Conservation (phyloP, 2,888 invertebrate species). For the Corbicula japonica region DNA sequence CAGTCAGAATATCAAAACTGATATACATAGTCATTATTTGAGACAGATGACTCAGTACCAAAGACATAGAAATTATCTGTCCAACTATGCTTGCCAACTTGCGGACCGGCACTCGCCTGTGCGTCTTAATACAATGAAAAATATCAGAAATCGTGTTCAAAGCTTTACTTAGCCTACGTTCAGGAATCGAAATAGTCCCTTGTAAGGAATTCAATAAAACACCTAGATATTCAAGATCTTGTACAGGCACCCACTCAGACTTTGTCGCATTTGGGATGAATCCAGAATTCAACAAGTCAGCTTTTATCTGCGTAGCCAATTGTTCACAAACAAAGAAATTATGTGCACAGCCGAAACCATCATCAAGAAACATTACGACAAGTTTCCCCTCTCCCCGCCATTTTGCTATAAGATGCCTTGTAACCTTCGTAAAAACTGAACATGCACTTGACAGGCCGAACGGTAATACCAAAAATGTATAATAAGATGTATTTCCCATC, state of each 20-base stretch:
- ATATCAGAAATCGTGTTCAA: slow-evolving; percentile 24
- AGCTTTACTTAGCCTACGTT: slow-evolving; percentile 25
- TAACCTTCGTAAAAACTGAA: slow-evolving; percentile 54
- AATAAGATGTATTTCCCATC: slow-evolving; percentile 3
- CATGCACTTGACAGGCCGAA: slow-evolving; percentile 44
- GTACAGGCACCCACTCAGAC: slow-evolving; percentile 37
- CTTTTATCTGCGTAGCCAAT: slow-evolving; percentile 26
- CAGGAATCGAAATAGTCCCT: slow-evolving; percentile 27
- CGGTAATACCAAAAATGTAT: slow-evolving; percentile 50
- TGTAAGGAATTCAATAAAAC: slow-evolving; percentile 28
- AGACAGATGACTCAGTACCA: slow-evolving; percentile 49
- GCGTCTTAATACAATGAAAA: not conserved
- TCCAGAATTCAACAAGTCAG: slow-evolving; percentile 37
- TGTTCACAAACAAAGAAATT: not conserved
- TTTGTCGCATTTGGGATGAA: slow-evolving; percentile 49
- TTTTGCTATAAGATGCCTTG: slow-evolving; percentile 31
- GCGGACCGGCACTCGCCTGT: slow-evolving; percentile 20
- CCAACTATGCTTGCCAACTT: slow-evolving; percentile 56
- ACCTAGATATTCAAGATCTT: slow-evolving; percentile 40
- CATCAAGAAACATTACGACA: slow-evolving; percentile 57
- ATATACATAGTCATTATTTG: slow-evolving; percentile 59
- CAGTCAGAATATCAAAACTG: slow-evolving; percentile 42
- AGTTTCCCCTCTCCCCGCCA: slow-evolving; percentile 51
- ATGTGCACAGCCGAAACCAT: slow-evolving; percentile 43
- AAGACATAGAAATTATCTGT: slow-evolving; percentile 62